These are phyloP conservation scores for Propsilocerus akamusi DNA, from an alignment of 1,140 invertebrate genomes.

Conservation along the genomic window DNA sequence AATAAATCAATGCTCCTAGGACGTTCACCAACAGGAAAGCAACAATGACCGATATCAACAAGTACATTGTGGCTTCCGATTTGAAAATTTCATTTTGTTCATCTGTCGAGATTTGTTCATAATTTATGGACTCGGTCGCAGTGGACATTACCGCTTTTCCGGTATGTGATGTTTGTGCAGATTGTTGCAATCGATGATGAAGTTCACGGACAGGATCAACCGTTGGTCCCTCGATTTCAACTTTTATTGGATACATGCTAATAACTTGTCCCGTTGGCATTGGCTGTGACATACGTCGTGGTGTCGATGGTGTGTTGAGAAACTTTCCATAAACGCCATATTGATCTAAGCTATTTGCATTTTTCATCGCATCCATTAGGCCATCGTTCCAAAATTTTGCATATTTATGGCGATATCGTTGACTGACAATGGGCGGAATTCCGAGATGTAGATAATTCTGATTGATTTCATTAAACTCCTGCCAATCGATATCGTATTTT, in stretches of 20 bases:
- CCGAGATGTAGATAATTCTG: conserved; percentile 59
- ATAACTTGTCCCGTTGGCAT: not conserved
- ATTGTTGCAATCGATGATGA: conserved; percentile 7
- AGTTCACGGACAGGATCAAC: not conserved
- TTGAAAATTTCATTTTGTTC: conserved; percentile 13
- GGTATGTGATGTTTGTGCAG: not conserved
- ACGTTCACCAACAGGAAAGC: conserved; percentile 69
- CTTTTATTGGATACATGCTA: not conserved
- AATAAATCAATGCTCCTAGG: conserved; percentile 17
- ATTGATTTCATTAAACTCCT: conserved; percentile 46
- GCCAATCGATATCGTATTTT: conserved; percentile 57
- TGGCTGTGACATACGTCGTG: not conserved
- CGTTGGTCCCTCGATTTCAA: conserved; percentile 7
- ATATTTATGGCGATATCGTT: conserved; percentile 39
- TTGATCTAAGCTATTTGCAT: not conserved
- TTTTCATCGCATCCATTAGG: conserved; percentile 37
- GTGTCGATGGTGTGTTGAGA: not conserved
- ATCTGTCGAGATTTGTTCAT: not conserved
- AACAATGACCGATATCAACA: conserved; percentile 58
- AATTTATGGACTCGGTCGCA: not conserved
- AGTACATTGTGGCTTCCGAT: conserved; percentile 35
- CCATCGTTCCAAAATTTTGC: conserved; percentile 55
- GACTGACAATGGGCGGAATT: conserved; percentile 40
- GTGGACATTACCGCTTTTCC: not conserved
- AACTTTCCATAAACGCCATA: not conserved